Percentiles rank a stretch among this genome's conserved stretches.
Evolutionary conservation across 2,113 vertebrate genomes (phyloP).

Genomic region (Glaucidium brasilianum): DNA sequence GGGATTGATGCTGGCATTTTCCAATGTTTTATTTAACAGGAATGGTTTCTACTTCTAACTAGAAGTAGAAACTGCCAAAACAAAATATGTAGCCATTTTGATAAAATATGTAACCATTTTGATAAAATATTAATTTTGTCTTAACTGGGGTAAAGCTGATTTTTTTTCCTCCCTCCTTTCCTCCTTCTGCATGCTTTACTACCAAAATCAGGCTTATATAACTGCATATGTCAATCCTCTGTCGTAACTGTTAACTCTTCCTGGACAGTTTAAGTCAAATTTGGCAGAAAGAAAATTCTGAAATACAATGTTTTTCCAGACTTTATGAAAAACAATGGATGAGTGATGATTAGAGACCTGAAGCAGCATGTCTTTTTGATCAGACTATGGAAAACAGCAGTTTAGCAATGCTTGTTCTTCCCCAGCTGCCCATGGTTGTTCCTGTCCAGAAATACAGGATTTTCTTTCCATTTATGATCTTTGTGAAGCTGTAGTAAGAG

Average conservation of each 20-base stretch:
- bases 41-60: neutral
- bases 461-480: neutral
- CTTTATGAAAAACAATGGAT: neutral
- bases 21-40: neutral
- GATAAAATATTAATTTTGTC: neutral
- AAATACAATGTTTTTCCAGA: neutral
- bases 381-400: neutral
- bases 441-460: neutral
- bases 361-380: neutral
- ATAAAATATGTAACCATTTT: too few species aligned
- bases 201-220: neutral
- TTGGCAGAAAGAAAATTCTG: neutral
- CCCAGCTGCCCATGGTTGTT: neutral
- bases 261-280: neutral
- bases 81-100: fast-evolving
- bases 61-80: neutral
- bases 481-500: neutral
- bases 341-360: neutral
- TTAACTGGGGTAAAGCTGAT: fast-evolving
- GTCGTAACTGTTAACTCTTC: neutral
- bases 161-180: neutral
- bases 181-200: neutral
- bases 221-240: neutral
- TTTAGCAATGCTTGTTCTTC: neutral
- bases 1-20: slow-evolving; percentile 80